Base-by-base conservation (phyloP, 2,888 invertebrate genomes). In the Athalia cordata region DNA sequence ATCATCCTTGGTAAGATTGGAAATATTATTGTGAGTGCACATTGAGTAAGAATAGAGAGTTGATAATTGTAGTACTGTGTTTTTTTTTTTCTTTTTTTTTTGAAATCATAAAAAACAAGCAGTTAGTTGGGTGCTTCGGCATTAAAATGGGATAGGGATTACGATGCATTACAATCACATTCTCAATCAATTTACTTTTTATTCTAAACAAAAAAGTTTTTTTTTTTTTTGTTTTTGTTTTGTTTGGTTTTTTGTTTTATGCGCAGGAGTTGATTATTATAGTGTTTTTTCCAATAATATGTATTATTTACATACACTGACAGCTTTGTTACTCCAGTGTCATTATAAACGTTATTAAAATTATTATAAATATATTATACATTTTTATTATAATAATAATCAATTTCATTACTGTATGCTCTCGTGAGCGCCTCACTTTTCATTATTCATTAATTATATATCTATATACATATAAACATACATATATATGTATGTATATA, bases 151-250 rank as follows among this genome's bases (percentile, higher is more conserved):
- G 72, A 81, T 75, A 80, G 82, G 81, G 82, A 64, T 80, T 81
- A 82, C 83, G 84, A 85, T 82, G 83, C 84, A 87, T 86, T 82
- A 83, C 83, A 86, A 81, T 83, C 77, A 74, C 67, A 80, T 81
- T 87, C 85, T 89, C 89, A 85, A 85, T 89, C 87, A 89, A 88
- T 89, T 89, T 87, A 88, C 87, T 87, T 88, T 90, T 90, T 90
- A 90, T 90, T 90, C 90, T 89, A 90, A 88, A 89, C 88, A 89
- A 89, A 89, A 84, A n/a, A n/a, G n/a, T n/a, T n/a, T n/a, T n/a
- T n/a, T n/a, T n/a, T n/a, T n/a, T n/a, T n/a, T n/a, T 29, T 29
- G 0, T 29, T 29, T 29, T 29, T 29, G 29, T 29, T 29, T 29
- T 29, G 29, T 29, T 29, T 29, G 29, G 29, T 29, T 29, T 29